Evolutionary conservation across 2,797 vertebrate genomes (phyloP).

Genomic region (Phataginus tricuspis): DNA sequence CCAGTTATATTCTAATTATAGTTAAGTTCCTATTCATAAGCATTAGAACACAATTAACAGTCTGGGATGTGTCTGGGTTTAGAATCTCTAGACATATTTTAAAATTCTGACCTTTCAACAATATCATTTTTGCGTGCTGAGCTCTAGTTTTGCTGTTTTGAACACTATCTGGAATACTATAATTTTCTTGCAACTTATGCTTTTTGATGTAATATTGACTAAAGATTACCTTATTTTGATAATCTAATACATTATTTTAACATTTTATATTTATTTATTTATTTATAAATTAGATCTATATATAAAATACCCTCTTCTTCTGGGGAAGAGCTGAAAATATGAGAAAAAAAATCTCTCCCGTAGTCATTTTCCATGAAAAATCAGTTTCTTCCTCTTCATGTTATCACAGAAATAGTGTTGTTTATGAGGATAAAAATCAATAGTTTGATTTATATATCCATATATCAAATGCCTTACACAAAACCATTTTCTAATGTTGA

Average conservation of each 20-base stretch:
- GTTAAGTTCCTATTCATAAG: not conserved
- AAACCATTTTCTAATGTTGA: slow-evolving; percentile 56
- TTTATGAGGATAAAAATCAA: slow-evolving; percentile 48
- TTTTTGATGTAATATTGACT: not conserved
- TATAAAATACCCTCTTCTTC: not conserved
- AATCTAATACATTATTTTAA: not conserved
- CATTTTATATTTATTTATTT: not conserved
- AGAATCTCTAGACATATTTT: not conserved
- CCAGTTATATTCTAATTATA: not conserved
- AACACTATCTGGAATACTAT: not conserved
- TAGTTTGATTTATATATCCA: slow-evolving; percentile 32
- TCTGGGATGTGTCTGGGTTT: not conserved
- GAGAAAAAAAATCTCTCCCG: not conserved
- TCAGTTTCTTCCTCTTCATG: not conserved
- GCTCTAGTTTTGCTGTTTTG: not conserved
- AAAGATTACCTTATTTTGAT: not conserved
- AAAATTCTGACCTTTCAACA: not conserved
- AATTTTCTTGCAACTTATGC: not conserved
- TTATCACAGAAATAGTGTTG: slow-evolving; percentile 48
- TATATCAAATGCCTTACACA: not conserved
- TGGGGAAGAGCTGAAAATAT: not conserved
- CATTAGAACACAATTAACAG: not conserved
- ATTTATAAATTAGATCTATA: not conserved
- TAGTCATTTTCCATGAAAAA: not conserved
- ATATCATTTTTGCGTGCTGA: not conserved